These are phyloP conservation scores for Saturnia pavonia DNA, from an alignment of 2,888 invertebrate genomes.

Conservation along the genomic window DNA sequence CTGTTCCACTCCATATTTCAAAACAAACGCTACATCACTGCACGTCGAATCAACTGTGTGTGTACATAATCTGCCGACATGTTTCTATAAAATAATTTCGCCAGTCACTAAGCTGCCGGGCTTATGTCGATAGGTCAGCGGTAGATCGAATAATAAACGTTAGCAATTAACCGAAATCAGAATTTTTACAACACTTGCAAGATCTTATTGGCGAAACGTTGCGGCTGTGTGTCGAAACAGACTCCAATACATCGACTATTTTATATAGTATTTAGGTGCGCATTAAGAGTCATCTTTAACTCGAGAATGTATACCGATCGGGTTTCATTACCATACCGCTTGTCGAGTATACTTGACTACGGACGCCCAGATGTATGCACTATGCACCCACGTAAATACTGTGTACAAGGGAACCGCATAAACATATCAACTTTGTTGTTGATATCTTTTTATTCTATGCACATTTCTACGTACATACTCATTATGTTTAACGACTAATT, in stretches of 20 bases:
- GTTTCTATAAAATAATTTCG: no score
- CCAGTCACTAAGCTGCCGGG: no score
- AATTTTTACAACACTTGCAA: not conserved
- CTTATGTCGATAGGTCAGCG: no score
- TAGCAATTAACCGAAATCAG: not conserved
- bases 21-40: no score
- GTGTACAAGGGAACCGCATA: not conserved
- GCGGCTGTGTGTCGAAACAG: constrained; percentile 39
- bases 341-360: constrained; percentile 59
- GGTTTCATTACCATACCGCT: constrained; percentile 72
- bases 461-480: not conserved
- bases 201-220: constrained; percentile 22
- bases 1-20: no score
- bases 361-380: constrained; percentile 37
- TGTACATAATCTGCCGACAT: no score
- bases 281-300: constrained; percentile 74
- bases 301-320: constrained; percentile 68
- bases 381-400: constrained; percentile 3
- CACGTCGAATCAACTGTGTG: no score
- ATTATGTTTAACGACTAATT: no score
- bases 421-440: constrained; percentile 12
- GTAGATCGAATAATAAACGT: no score
- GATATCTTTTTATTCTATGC: not conserved
- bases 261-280: constrained; percentile 74
- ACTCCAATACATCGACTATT: constrained; percentile 48